phyloP scores from a whole-genome alignment of 2,113 vertebrate genomes.

The Steatornis caripensis region DNA sequence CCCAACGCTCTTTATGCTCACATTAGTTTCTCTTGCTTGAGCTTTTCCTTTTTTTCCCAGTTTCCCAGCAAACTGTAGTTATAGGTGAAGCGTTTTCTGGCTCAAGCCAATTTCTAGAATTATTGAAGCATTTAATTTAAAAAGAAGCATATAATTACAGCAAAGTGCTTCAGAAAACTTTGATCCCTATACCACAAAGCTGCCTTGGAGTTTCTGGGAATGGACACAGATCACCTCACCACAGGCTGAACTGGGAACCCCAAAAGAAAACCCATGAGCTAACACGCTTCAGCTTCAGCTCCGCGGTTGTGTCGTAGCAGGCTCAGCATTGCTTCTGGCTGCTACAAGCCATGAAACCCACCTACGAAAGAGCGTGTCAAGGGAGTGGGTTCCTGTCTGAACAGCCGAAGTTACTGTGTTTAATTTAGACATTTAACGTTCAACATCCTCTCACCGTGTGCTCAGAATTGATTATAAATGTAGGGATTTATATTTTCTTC shows the following conservation, averaged over 20 bases:
- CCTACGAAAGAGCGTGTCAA: neutral
- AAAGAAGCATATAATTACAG: neutral
- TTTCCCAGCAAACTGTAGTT: neutral
- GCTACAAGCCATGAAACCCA: neutral
- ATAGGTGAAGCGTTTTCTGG: neutral
- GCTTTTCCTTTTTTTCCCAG: neutral
- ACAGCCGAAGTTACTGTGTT: neutral
- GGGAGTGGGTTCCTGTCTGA: neutral
- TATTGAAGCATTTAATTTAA: constrained; percentile 9
- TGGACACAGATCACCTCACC: neutral
- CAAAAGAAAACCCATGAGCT: neutral
- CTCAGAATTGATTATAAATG: neutral
- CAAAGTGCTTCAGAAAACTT: neutral
- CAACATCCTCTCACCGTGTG: neutral
- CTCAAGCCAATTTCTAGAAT: neutral
- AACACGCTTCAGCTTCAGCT: neutral
- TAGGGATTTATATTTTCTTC: neutral
- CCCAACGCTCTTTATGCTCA: neutral
- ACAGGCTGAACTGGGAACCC: neutral
- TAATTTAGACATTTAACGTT: neutral
- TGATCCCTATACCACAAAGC: neutral
- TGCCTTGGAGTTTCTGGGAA: neutral
- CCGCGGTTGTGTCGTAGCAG: rapidly evolving
- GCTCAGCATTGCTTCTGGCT: neutral
- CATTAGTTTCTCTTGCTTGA: neutral